Conservation (phyloP, 2,797 vertebrate species). For the Hapalemur alaotrensis region DNA sequence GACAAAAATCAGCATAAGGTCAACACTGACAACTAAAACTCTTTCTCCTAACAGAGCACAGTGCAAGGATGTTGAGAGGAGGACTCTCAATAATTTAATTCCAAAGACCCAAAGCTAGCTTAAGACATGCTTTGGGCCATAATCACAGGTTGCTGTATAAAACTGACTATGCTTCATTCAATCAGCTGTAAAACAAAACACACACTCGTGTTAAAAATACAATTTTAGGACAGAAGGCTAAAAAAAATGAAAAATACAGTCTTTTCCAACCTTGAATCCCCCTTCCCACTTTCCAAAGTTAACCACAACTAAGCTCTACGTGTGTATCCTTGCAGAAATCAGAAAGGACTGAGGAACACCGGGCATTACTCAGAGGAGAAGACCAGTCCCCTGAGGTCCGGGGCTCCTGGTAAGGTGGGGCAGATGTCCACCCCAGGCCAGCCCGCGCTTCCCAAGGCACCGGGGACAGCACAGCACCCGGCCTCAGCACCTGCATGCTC, state of each 20-base stretch:
- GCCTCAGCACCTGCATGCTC: neutral
- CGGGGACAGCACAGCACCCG: neutral
- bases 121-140: neutral
- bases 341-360: accelerated
- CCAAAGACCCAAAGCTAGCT: no score
- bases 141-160: neutral
- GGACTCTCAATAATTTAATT: neutral
- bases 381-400: no score
- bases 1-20: neutral
- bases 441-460: neutral
- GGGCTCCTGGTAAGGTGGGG: neutral
- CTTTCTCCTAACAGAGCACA: neutral
- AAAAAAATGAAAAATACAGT: neutral
- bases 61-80: neutral
- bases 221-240: neutral
- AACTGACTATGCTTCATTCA: neutral
- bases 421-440: neutral
- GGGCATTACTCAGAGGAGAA: accelerated
- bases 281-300: neutral
- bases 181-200: neutral
- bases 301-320: accelerated
- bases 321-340: accelerated
- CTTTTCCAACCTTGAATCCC: accelerated
- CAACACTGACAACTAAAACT: no score
- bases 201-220: accelerated